Conservation (phyloP, 2,888 invertebrate genomes). For the Eupithecia insigniata region DNA sequence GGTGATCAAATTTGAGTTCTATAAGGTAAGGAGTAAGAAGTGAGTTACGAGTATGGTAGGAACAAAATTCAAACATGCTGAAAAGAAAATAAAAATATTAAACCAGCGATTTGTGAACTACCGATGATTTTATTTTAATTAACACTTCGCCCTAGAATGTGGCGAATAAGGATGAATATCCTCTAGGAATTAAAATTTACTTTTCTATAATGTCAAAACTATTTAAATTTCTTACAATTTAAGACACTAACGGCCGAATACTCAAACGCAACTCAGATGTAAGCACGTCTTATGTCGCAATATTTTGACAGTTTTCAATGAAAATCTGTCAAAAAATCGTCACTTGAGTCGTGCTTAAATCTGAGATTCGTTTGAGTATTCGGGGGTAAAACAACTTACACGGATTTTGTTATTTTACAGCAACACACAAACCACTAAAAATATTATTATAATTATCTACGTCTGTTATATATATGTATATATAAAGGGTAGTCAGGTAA, state of each 20-base stretch:
- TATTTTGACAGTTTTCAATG: no score
- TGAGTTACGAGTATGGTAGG: background rate
- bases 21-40: slow-evolving; percentile 53
- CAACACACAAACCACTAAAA: background rate
- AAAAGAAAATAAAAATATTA: background rate
- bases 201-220: background rate
- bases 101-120: slow-evolving; percentile 6
- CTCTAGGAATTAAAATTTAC: background rate
- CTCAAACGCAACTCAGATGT: no score
- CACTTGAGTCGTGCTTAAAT: no score
- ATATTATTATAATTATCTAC: background rate
- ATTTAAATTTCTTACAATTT: background rate
- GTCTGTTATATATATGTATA: no score
- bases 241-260: no score
- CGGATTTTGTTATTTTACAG: background rate
- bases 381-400: no score
- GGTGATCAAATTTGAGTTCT: slow-evolving; percentile 76
- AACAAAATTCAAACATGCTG: background rate
- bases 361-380: no score
- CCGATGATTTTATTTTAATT: slow-evolving; percentile 14
- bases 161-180: background rate
- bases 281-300: no score
- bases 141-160: background rate
- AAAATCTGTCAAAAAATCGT: no score
- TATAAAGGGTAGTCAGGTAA: no score